Conservation (phyloP, 2,113 vertebrate genomes). For the Myotis lucifugus region DNA sequence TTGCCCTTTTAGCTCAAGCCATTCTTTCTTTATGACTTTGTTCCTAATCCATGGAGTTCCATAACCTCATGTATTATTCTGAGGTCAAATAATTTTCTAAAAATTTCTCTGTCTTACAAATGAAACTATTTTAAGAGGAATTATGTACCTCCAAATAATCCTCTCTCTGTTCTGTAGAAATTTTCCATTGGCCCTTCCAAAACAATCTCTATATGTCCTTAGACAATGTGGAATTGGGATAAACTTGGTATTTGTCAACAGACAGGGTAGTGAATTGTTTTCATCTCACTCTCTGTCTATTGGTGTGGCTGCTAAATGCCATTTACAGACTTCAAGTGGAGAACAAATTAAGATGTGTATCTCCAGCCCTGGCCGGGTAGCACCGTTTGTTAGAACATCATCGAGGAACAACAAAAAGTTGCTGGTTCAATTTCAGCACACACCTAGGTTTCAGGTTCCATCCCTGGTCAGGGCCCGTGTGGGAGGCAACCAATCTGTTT, state of each 20-base stretch:
- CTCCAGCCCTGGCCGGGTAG: background rate
- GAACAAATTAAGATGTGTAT: background rate
- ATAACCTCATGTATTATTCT: background rate
- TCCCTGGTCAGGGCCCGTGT: too few relatives aligned
- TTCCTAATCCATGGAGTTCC: background rate
- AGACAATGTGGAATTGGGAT: background rate
- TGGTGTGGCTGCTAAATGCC: background rate
- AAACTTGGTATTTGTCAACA: background rate
- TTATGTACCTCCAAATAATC: background rate
- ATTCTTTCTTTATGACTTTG: background rate
- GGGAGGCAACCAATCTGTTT: too few relatives aligned
- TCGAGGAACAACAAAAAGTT: too few relatives aligned
- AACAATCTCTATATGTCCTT: background rate
- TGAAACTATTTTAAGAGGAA: background rate
- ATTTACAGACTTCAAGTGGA: background rate
- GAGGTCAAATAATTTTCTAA: background rate
- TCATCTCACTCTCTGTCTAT: background rate
- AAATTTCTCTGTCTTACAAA: background rate
- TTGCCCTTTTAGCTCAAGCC: background rate
- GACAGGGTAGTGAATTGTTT: background rate
- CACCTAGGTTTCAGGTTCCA: too few relatives aligned
- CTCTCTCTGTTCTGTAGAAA: background rate
- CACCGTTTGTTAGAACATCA: too few relatives aligned
- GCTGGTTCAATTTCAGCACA: too few relatives aligned
- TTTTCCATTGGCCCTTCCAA: background rate